phyloP scores from a whole-genome alignment of 2,797 vertebrate genomes.

The Oryzias dopingdopingensis region DNA sequence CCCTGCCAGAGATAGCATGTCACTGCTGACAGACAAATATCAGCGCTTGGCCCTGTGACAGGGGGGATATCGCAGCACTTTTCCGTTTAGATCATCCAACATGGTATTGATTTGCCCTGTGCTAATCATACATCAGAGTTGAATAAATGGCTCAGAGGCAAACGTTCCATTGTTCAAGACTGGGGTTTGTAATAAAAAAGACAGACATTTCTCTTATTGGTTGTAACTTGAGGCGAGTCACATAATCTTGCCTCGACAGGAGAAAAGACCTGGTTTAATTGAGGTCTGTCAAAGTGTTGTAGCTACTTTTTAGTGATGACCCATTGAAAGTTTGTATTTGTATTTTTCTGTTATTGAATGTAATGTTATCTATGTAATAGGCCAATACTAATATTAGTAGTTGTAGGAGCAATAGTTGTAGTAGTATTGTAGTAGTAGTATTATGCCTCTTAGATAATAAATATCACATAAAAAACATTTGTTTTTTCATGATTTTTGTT shows the following conservation, averaged over 20 bases:
- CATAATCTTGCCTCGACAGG: conserved; percentile 90
- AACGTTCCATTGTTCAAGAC: conserved; percentile 95
- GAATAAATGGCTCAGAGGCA: conserved; percentile 99
- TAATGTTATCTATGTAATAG: too few species aligned
- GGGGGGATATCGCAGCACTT: conserved; percentile 84
- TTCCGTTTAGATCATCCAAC: conserved; percentile 93
- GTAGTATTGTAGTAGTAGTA: too few species aligned
- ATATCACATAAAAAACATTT: too few species aligned
- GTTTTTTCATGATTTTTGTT: background rate
- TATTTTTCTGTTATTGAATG: conserved; percentile 19
- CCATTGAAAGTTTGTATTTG: conserved; percentile 23
- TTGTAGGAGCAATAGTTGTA: too few species aligned
- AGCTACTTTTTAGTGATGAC: conserved; percentile 69
- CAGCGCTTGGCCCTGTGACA: conserved; percentile 81
- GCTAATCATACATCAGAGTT: conserved; percentile 98
- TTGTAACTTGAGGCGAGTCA: conserved; percentile 91
- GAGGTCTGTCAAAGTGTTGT: conserved; percentile 64
- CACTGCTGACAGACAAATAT: conserved; percentile 99
- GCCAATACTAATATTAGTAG: too few species aligned
- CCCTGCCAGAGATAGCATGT: conserved; percentile 95
- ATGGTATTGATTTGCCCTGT: conserved; percentile 97
- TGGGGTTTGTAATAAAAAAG: conserved; percentile 96
- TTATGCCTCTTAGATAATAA: too few species aligned
- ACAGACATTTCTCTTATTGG: conserved; percentile 90
- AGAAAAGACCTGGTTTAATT: conserved; percentile 76